These are phyloP conservation scores for Craseonycteris thonglongyai DNA, from an alignment of 2,113 vertebrate genomes.

Conservation along the genomic window DNA sequence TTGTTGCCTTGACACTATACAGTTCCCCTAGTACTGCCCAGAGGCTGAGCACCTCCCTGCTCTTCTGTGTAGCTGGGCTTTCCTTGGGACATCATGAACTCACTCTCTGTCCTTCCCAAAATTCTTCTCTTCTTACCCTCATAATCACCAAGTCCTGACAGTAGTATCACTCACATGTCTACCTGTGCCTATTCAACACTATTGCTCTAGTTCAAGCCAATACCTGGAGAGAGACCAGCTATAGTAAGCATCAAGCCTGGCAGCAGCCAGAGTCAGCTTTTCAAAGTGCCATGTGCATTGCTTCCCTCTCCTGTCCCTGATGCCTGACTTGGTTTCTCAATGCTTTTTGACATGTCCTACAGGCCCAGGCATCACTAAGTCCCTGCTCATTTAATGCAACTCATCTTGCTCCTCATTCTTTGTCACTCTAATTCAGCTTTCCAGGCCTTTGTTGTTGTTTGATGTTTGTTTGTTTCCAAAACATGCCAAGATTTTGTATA, in stretches of 20 bases:
- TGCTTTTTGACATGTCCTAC: neutral
- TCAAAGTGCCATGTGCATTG: neutral
- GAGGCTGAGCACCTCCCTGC: neutral
- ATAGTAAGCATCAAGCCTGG: accelerated
- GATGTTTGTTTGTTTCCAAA: neutral
- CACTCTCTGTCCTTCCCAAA: neutral
- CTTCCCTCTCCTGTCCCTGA: neutral
- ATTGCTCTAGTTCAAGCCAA: neutral
- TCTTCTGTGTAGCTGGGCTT: too few relatives aligned
- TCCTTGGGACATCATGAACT: neutral
- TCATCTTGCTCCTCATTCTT: neutral
- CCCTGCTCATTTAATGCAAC: neutral
- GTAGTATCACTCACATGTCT: neutral
- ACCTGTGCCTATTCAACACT: neutral
- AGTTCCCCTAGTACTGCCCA: accelerated
- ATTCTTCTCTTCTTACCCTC: neutral
- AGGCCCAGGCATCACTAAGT: too few relatives aligned
- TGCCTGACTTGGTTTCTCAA: too few relatives aligned
- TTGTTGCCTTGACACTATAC: neutral
- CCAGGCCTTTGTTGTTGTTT: neutral
- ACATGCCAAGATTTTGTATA: neutral
- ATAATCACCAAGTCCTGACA: neutral
- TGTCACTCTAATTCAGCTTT: neutral
- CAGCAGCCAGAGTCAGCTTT: neutral
- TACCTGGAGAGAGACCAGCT: neutral